Base-by-base conservation (phyloP, 1,140 invertebrate species). In the Tetragonula clypearis region DNA sequence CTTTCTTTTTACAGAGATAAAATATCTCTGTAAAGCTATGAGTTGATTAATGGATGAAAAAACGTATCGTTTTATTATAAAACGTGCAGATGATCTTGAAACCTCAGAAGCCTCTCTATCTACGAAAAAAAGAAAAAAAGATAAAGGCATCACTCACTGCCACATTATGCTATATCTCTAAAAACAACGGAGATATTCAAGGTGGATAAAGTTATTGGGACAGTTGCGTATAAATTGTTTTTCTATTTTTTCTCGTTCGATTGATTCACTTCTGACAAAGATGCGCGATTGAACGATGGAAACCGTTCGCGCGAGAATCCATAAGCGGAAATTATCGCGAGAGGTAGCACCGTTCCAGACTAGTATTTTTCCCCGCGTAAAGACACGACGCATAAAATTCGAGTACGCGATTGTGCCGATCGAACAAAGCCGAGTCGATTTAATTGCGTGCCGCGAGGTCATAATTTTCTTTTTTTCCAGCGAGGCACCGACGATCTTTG, bases 361-460 rank as follows among this genome's bases (percentile, higher is more conserved):
- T 12, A 8, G 30, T 30, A 1, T 14, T 41, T 55, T 58, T 77
- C 1, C 14, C 26, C 58, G 0, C 21, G 19, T 15, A 77, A 60
- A 15, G 41, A 82, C 4, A 58, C 68, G 6, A 12, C 19, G n/a
- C 19, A 11, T 21, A 75, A 66, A 60, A 62, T 19, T 56, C 21
- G 30, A 75, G 49, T 8, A 30, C n/a, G 23, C 11, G 62, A 30
- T 56, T 76, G 60, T 30, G 23, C 65, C 53, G 72, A 68, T 76
- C 60, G 49, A 82, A 82, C 60, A 75, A 41, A 53, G 41, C 14
- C 62, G 53, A 15, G 19, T 41, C 23, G 30, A 58, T 83, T 78
- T 83, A 78, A 83, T 83, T 83, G 74, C 35, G 0, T 55, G 6
- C 53, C 60, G 12, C 2, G n/a, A 26, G 9, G n/a, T 53, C 5